These are phyloP conservation scores for Procambarus clarkii DNA, from an alignment of 1,140 invertebrate genomes.

Conservation along the genomic window DNA sequence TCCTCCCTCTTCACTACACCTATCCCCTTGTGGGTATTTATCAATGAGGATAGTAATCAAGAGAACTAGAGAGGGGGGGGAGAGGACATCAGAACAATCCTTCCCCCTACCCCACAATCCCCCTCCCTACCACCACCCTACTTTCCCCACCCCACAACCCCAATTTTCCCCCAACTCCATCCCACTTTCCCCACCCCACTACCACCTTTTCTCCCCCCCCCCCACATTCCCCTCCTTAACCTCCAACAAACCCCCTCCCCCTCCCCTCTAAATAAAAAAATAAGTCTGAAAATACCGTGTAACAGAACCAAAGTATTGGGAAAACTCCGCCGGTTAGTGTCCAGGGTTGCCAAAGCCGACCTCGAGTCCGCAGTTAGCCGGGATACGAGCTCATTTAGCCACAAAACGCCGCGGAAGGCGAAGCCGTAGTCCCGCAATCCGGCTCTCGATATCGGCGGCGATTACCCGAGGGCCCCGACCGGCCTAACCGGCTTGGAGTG, in stretches of 20 bases:
- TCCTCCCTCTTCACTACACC: no score
- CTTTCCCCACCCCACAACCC: no score
- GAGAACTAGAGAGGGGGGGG: no score
- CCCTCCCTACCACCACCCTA: neutral
- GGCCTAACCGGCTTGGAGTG: neutral
- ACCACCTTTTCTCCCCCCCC: neutral
- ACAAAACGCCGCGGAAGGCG: conserved; percentile 3
- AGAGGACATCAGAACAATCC: no score
- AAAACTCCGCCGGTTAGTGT: conserved; percentile 52
- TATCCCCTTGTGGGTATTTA: no score
- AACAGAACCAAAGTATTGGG: conserved; percentile 41
- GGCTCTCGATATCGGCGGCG: conserved; percentile 15
- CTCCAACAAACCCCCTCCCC: no score
- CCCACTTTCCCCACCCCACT: neutral
- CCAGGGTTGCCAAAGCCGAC: conserved; percentile 37
- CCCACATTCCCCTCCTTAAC: no score
- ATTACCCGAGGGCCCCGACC: neutral
- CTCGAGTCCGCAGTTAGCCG: neutral
- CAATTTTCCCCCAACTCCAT: neutral
- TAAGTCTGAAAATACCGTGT: conserved; percentile 32
- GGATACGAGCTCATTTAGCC: conserved; percentile 15
- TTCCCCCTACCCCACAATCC: no score
- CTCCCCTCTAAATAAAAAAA: no score
- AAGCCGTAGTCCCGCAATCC: neutral
- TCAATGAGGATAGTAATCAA: no score